Evolutionary conservation across 2,797 vertebrate genomes (phyloP), one percentile per base, ranked within the genome.

Genomic region (Rhadinocentrus ornatus): DNA sequence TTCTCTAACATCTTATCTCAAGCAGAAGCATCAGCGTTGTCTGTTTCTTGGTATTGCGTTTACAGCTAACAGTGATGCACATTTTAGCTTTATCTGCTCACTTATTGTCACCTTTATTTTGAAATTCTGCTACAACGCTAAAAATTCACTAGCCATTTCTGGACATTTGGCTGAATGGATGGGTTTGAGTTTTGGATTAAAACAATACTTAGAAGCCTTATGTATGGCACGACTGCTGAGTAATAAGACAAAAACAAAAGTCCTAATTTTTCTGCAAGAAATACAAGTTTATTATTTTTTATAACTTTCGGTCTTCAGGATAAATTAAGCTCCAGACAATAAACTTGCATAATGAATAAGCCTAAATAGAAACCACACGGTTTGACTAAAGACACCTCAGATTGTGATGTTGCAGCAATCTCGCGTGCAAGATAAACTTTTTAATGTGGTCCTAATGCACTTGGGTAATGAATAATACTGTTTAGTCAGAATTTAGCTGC

Each of bases 1-100:
- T 59, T 56, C 66, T 78, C 39, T 27, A 66, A 60, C 74, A 62
- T 83, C 69, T 56, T 32, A 39, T 81, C 63, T 72, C 60, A 69
- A 39, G 41, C 59, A 6, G 20, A 57, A 57, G 35, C 46, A 53
- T 80, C 54, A 1, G 24, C 67, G 67, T 75, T 52, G 2, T 46
- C 44, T 48, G 1, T 59, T 71, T 78, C 64, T 16, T 68, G 69
- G 68, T 60, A 58, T 57, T 60, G 46, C 76, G 62, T 34, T 73
- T 73, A 71, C 52, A 66, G 52, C 60, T 69, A 26, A 66, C 26
- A 61, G 24, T 58, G 52, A 62, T 29, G 10, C 53, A 62, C 48
- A 41, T 71, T 26, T 24, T 59, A 74, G 56, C 55, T 58, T n/a
- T 56, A 22, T 37, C 71, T 22, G 20, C 31, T 41, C 58, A 4